Evolutionary conservation across 2,888 invertebrate genomes (phyloP).

Genomic region (Diarsia brunnea): DNA sequence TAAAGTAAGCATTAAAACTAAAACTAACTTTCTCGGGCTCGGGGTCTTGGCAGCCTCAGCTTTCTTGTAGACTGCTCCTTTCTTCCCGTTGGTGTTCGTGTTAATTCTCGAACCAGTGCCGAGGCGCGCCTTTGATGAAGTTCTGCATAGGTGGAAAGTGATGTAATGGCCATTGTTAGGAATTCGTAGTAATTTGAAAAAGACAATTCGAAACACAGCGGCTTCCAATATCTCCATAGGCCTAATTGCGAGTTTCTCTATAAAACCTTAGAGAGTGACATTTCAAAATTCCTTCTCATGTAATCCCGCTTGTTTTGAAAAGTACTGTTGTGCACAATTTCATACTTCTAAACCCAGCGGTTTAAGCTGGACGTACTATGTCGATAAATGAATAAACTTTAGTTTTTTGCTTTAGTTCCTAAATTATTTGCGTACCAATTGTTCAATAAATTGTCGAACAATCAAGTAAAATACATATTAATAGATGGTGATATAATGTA

Average conservation of each 20-base stretch:
- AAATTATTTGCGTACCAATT: background rate
- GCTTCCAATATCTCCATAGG: background rate
- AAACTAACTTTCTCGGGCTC: constrained; percentile 62
- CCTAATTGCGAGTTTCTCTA: background rate
- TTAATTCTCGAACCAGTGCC: background rate
- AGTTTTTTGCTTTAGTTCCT: background rate
- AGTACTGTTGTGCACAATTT: background rate
- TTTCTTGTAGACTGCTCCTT: constrained; percentile 17
- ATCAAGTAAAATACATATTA: background rate
- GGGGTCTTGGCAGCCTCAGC: constrained; percentile 46
- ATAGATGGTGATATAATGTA: background rate
- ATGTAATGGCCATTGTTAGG: background rate
- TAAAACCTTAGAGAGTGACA: background rate
- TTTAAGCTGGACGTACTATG: background rate
- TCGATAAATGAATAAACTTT: background rate
- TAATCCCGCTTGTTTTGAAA: background rate
- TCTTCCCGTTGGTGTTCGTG: constrained; percentile 19
- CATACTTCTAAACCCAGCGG: background rate
- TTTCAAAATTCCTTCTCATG: background rate
- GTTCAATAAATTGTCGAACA: no score
- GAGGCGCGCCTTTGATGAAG: constrained; percentile 66
- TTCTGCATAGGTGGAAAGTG: constrained; percentile 48
- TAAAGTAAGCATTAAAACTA: background rate
- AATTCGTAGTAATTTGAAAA: constrained; percentile 8
- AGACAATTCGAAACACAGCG: background rate